phyloP scores from a whole-genome alignment of 2,797 vertebrate genomes.

The Siniperca obscura region DNA sequence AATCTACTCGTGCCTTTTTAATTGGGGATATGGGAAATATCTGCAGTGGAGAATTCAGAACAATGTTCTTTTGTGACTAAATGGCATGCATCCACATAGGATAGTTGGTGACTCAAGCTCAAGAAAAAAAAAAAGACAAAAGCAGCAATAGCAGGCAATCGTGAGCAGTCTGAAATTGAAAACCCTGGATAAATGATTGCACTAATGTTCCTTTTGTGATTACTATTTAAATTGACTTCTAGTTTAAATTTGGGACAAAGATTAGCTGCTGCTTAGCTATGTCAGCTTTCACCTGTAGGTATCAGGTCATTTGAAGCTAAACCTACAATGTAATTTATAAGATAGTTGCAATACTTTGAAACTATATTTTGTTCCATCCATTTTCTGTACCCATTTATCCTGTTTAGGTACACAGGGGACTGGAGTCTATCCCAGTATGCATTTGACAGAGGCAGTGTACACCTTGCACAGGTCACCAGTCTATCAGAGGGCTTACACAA shows the following conservation, averaged over 20 bases:
- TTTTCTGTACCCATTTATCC: neutral
- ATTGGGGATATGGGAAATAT: constrained; percentile 19
- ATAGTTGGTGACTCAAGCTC: constrained; percentile 18
- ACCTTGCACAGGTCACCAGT: neutral
- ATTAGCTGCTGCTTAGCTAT: constrained; percentile 12
- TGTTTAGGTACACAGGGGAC: neutral
- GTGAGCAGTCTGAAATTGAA: constrained; percentile 38
- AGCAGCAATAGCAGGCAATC: neutral
- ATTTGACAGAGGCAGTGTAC: neutral
- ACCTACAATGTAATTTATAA: neutral
- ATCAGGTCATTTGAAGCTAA: constrained; percentile 11
- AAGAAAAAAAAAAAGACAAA: constrained; percentile 37
- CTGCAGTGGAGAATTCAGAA: constrained; percentile 29
- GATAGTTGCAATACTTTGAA: neutral
- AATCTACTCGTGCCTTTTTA: neutral
- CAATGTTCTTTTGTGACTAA: constrained; percentile 31
- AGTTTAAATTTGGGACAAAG: constrained; percentile 23
- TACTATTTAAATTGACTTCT: constrained; percentile 25
- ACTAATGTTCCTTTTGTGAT: constrained; percentile 36
- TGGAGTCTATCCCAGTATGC: neutral
- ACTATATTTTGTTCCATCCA: neutral
- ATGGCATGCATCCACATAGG: constrained; percentile 11
- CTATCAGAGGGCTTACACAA: neutral
- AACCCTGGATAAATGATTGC: constrained; percentile 27
- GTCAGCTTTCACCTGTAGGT: constrained; percentile 4